Evolutionary conservation across 2,113 vertebrate genomes (phyloP).

Genomic region (Paracanthobrama guichenoti): DNA sequence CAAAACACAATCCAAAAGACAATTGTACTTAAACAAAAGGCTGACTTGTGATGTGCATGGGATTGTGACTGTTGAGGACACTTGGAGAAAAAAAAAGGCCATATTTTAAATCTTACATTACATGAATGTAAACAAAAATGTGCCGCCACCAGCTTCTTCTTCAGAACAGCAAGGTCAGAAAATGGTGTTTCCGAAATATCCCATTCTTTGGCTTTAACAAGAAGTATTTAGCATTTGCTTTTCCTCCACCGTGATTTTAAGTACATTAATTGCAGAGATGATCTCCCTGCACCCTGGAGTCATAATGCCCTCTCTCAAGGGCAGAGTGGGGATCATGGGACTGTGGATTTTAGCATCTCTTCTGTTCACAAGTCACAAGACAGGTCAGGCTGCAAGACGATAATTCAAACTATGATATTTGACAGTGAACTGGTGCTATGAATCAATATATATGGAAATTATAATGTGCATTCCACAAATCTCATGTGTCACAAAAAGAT

Average conservation of each 20-base stretch:
- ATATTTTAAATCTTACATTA: slow-evolving; percentile 19
- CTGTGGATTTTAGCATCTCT: not conserved
- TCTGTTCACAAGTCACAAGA: not conserved
- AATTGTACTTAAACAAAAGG: slow-evolving; percentile 3
- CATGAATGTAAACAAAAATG: slow-evolving; percentile 3
- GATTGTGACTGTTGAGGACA: slow-evolving; percentile 11
- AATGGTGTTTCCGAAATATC: not conserved
- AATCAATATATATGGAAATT: not conserved
- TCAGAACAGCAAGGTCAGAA: not conserved
- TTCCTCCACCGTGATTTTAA: not conserved
- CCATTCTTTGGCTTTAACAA: slow-evolving; percentile 29
- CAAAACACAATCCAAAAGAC: not conserved
- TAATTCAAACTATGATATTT: slow-evolving; percentile 17
- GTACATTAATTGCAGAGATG: not conserved
- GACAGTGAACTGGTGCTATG: not conserved
- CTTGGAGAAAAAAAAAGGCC: slow-evolving; percentile 29
- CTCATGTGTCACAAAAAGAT: not conserved
- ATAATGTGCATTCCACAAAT: slow-evolving; percentile 2
- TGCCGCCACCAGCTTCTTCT: not conserved
- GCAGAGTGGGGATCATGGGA: not conserved
- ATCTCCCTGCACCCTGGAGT: not conserved
- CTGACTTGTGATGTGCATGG: slow-evolving; percentile 4
- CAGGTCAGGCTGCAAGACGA: not conserved
- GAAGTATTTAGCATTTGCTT: not conserved
- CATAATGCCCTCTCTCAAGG: slow-evolving; percentile 1